phyloP scores from a whole-genome alignment of 2,888 invertebrate genomes.

The Pachymerium ferrugineum region DNA sequence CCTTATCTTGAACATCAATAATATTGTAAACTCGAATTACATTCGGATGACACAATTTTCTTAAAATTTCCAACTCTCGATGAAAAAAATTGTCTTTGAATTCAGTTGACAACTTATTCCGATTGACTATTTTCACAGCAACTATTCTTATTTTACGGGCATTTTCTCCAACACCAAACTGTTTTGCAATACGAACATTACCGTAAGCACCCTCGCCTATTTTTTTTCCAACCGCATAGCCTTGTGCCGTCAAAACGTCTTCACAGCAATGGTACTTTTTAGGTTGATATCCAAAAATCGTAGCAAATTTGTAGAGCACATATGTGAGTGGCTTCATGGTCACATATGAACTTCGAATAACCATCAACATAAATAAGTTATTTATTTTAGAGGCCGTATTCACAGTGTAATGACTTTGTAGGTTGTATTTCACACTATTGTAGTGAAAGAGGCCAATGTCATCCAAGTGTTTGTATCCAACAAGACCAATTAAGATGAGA shows the following conservation, averaged over 20 bases:
- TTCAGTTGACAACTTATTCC: constrained; percentile 4
- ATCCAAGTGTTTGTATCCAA: background rate
- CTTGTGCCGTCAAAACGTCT: background rate
- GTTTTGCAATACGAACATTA: constrained; percentile 2
- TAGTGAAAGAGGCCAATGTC: background rate
- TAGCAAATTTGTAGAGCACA: background rate
- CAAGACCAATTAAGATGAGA: background rate
- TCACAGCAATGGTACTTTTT: background rate
- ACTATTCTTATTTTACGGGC: background rate
- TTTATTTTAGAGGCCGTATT: constrained; percentile 16
- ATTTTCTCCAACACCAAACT: background rate
- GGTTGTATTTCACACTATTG: constrained; percentile 1
- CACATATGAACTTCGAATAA: background rate
- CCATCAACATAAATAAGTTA: background rate
- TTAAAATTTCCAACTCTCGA: constrained; percentile 17
- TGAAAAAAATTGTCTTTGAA: constrained; percentile 30
- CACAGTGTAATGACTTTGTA: background rate
- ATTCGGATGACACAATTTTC: constrained; percentile 16
- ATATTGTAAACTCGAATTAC: constrained; percentile 19
- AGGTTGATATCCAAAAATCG: background rate
- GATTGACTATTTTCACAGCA: constrained; percentile 23
- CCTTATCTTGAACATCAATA: constrained; percentile 1
- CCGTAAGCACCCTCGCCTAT: constrained; percentile 19
- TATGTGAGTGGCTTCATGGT: background rate
- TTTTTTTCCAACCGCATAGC: constrained; percentile 8